Percentiles rank a stretch among this genome's conserved stretches.
Evolutionary conservation across 2,797 vertebrate species (phyloP).

Genomic region (Periparus ater): DNA sequence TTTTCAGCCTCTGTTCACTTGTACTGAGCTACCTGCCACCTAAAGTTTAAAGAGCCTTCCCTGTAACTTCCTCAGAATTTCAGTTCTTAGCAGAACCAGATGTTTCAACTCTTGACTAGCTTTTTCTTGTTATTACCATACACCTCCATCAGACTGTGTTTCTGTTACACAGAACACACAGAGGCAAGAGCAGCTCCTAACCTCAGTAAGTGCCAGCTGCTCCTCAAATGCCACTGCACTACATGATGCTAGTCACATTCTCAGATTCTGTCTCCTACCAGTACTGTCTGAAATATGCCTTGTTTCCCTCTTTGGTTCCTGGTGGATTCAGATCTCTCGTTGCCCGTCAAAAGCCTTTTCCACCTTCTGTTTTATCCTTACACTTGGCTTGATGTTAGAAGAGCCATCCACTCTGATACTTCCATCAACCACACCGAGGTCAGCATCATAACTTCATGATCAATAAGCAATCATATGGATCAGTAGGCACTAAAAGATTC

Average conservation of each 20-base stretch:
- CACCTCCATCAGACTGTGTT: background rate
- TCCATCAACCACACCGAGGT: background rate
- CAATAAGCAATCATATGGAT: constrained; percentile 36
- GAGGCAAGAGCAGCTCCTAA: background rate
- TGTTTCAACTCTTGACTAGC: background rate
- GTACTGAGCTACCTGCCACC: background rate
- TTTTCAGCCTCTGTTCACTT: background rate
- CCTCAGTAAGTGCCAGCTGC: background rate
- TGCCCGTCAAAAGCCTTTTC: background rate
- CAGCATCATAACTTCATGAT: background rate
- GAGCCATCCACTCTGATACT: background rate
- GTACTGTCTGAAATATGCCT: background rate
- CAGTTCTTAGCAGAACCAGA: background rate
- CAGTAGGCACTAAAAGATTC: background rate
- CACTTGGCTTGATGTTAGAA: background rate
- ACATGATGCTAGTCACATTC: background rate
- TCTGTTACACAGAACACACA: background rate
- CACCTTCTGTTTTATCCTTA: background rate
- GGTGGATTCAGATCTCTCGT: background rate
- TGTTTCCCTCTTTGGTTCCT: background rate
- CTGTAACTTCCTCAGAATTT: background rate
- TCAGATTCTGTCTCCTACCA: background rate
- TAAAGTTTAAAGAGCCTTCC: background rate
- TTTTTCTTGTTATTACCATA: background rate
- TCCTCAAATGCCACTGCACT: background rate